Evolutionary conservation across 2,888 invertebrate species (phyloP).

Genomic region (Drepana falcataria): DNA sequence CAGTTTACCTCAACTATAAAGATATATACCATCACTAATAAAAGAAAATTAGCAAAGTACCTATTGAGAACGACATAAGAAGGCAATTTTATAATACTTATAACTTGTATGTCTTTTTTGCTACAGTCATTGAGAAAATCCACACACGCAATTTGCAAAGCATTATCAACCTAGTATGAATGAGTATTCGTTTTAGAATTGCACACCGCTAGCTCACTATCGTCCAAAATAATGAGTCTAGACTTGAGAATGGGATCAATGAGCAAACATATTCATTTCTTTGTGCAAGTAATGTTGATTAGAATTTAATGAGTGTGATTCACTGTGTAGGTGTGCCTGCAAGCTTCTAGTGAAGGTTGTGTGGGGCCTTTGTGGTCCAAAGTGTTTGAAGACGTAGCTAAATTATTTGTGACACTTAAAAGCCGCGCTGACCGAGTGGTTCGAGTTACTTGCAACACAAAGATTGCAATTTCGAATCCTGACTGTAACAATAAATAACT

Average conservation of each 20-base stretch:
- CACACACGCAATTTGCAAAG: neutral
- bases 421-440: too few species aligned
- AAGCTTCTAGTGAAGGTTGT: neutral
- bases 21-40: neutral
- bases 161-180: neutral
- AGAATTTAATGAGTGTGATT: constrained; percentile 2
- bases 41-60: neutral
- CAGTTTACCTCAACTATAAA: neutral
- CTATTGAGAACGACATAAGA: neutral
- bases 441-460: too few species aligned
- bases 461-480: too few species aligned
- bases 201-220: neutral
- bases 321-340: neutral
- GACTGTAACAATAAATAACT: too few species aligned
- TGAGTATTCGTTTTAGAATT: neutral
- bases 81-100: neutral
- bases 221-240: neutral
- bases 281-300: neutral
- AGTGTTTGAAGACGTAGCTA: too few species aligned
- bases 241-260: constrained; percentile 1
- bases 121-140: neutral
- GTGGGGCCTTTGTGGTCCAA: neutral
- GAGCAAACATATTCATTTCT: constrained; percentile 1
- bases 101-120: neutral
- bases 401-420: too few species aligned